Percentiles rank a stretch among this genome's conserved stretches.
Evolutionary conservation across 2,888 invertebrate species (phyloP).

Genomic region (Conops quadrifasciatus): DNA sequence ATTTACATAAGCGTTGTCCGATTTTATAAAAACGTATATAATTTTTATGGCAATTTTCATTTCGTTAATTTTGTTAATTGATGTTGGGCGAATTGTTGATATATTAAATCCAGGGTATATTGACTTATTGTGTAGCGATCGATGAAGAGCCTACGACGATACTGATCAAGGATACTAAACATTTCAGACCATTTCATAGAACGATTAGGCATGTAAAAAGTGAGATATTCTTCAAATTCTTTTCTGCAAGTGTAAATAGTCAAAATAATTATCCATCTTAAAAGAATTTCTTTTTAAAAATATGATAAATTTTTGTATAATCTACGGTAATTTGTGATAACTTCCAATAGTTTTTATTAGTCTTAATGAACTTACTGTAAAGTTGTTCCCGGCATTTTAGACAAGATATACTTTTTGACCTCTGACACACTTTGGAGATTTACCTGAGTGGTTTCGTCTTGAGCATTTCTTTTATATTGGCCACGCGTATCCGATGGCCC

Average conservation of each 20-base stretch:
- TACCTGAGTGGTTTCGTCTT: not conserved
- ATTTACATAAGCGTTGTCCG: no score
- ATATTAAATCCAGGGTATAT: not conserved
- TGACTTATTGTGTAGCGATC: not conserved
- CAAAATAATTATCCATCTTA: not conserved
- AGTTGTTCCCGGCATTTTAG: not conserved
- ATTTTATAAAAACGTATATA: no score
- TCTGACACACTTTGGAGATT: not conserved
- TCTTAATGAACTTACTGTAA: not conserved
- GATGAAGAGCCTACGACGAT: not conserved
- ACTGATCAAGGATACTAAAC: not conserved
- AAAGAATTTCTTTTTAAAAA: no score
- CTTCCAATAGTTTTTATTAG: not conserved
- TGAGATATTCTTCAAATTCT: not conserved
- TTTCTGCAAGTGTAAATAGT: not conserved
- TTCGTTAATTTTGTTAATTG: not conserved
- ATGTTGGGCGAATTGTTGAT: not conserved
- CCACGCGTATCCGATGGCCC: conserved; percentile 2
- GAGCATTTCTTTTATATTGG: not conserved
- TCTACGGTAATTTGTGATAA: not conserved
- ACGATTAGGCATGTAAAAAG: not conserved
- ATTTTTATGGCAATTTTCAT: no score
- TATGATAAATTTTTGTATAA: no score
- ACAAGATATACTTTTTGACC: not conserved
- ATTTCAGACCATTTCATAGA: conserved; percentile 1